Base-by-base conservation (phyloP, 2,888 invertebrate species). In the Oxycera nigricornis region DNA sequence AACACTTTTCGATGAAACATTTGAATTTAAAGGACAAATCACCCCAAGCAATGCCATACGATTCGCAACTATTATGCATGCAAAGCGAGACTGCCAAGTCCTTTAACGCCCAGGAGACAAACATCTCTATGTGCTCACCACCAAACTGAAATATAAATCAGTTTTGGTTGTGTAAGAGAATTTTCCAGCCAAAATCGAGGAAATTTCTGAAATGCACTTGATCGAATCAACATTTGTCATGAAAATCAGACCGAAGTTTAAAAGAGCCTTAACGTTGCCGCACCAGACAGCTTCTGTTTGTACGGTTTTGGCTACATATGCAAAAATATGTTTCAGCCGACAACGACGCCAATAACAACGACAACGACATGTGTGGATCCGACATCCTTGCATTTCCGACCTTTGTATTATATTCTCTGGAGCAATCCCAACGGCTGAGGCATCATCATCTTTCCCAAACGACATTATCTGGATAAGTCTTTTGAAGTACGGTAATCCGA, bases 381-480 rank as follows among this genome's bases (percentile, higher is more conserved):
- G 59, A 59, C 30, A 31, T 28, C 2, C 22, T n/a, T 31, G 31
- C 20, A 30, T 59, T 59, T 30, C 59, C 30, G 30, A 26, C 59
- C 59, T 59, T 59, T 30, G 30, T 59, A 30, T 30, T 14, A 14
- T 30, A 20, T 59, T 30, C 31, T 30, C 30, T 30, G 59, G 59
- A 30, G 59, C 11, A 55, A 17, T 11, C 55, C 24, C 24, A 22
- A 24, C 55, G 14, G 17, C 4, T 17, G 17, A 55, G 22, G 55
- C 24, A 1, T 55, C 55, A 55, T 55, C 59, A 20, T 20, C 62
- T 20, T 62, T 30, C 22, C 31, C 35, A 35, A 20, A 31, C 62
- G 62, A 62, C 35, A 17, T 62, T 35, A 62, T 35, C 31, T 9
- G 35, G 62, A 62, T 62, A n/a, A 62, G 62, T 62, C 62, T n/a